Percentiles rank a stretch among this genome's conserved stretches.
Conservation (phyloP, 2,797 vertebrate species). For the Helostoma temminkii region DNA sequence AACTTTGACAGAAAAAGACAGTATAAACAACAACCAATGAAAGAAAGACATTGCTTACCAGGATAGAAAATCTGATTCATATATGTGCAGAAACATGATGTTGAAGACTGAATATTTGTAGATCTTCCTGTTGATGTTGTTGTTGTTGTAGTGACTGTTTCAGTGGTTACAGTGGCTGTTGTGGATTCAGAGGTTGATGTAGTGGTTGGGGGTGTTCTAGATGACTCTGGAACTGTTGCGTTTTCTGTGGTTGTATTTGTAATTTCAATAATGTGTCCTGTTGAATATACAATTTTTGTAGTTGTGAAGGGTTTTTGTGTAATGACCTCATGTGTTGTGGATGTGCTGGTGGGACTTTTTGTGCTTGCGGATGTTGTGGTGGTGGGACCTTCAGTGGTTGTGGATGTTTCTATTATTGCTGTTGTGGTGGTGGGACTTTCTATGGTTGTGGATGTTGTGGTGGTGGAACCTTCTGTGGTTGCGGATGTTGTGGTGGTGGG, state of each 20-base stretch:
- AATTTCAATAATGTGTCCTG: too few relatives aligned
- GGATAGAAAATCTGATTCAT: constrained; percentile 25
- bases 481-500: too few relatives aligned
- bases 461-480: too few relatives aligned
- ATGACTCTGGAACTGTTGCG: too few relatives aligned
- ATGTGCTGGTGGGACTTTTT: background rate
- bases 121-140: background rate
- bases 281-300: too few relatives aligned
- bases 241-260: too few relatives aligned
- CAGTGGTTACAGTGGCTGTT: background rate
- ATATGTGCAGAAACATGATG: constrained; percentile 70
- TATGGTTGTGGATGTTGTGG: background rate
- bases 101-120: background rate
- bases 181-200: background rate
- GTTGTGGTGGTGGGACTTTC: too few relatives aligned
- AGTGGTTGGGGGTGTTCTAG: too few relatives aligned
- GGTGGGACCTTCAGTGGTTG: background rate
- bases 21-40: background rate
- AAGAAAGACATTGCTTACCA: constrained; percentile 54
- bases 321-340: background rate
- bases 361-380: accelerated
- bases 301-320: too few relatives aligned
- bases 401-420: too few relatives aligned
- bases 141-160: background rate
- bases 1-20: background rate